Percentiles rank a stretch among this genome's conserved stretches.
These are phyloP conservation scores for Thryonomys swinderianus DNA, from an alignment of 2,113 vertebrate species.

Conservation along the genomic window DNA sequence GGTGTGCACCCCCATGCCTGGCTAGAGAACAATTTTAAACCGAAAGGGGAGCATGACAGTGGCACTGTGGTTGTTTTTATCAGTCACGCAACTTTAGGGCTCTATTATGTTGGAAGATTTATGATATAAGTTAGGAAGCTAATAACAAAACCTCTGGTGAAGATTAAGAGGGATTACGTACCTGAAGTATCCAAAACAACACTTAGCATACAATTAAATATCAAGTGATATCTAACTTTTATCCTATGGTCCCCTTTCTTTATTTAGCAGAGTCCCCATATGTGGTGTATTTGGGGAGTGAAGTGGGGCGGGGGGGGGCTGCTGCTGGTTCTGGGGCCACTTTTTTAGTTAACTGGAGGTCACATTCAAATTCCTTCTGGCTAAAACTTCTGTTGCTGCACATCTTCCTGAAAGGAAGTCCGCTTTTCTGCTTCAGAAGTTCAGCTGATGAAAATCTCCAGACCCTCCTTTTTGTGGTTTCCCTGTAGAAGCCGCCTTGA, in stretches of 20 bases:
- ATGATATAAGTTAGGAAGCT: background rate
- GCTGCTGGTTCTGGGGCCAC: background rate
- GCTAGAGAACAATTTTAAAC: background rate
- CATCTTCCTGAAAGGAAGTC: conserved; percentile 16
- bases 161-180: background rate
- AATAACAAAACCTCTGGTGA: background rate
- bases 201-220: background rate
- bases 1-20: background rate
- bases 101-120: background rate
- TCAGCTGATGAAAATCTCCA: background rate
- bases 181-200: background rate
- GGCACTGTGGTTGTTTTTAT: background rate
- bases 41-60: background rate
- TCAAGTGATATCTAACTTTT: background rate
- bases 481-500: background rate
- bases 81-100: background rate
- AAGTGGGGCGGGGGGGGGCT: background rate
- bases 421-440: background rate
- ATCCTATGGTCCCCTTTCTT: background rate
- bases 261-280: background rate
- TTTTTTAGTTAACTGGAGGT: background rate
- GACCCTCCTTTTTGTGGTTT: background rate
- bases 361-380: background rate
- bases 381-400: conserved; percentile 10
- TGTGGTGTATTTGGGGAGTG: background rate